Base-by-base conservation (phyloP, 1,140 invertebrate genomes). In the Neomicropteryx cornuta region DNA sequence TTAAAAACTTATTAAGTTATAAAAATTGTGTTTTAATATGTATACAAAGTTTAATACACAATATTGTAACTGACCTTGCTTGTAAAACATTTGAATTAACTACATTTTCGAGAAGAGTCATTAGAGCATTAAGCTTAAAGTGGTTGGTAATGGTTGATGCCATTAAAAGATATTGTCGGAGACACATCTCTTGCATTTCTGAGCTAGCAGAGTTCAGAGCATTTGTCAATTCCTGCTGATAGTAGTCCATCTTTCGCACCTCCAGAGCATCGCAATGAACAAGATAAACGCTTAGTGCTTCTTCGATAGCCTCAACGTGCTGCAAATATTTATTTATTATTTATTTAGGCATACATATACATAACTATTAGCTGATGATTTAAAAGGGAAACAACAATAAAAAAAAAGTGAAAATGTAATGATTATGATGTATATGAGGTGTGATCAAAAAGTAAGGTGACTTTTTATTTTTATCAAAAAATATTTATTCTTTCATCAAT, bases 261-360 rank as follows among this genome's bases (percentile, higher is more conserved):
- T 87, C 77, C 30, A 68, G 67, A 24, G 78, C 75, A 19, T 73
- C 62, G 44, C 79, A 76, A 47, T 87, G 79, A 1, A 87, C 78
- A 22, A 91, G 67, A 50, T 85, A 87, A 49, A 81, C 85, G 58
- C 82, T 83, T 49, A 93, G 92, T 1, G 83, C 83, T 62, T 89
- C 86, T 53, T 91, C 87, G 29, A 91, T 79, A 2, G 76, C 69
- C 54, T 91, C 85, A 3, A 87, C 81, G 62, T 74, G 77, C 81
- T 88, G 52, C 37, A 61, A 66, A n/a, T n/a, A n/a, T n/a, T n/a
- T n/a, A n/a, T n/a, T n/a, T n/a, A n/a, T n/a, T n/a, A n/a, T n/a
- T n/a, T n/a, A n/a, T n/a, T n/a, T n/a, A n/a, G n/a, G n/a, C n/a
- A n/a, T n/a, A n/a, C n/a, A n/a, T n/a, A n/a, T n/a, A n/a, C n/a